Percentiles rank a stretch among this genome's conserved stretches.
Evolutionary conservation across 1,140 invertebrate genomes (phyloP).

Genomic region (Heliconius nattereri): DNA sequence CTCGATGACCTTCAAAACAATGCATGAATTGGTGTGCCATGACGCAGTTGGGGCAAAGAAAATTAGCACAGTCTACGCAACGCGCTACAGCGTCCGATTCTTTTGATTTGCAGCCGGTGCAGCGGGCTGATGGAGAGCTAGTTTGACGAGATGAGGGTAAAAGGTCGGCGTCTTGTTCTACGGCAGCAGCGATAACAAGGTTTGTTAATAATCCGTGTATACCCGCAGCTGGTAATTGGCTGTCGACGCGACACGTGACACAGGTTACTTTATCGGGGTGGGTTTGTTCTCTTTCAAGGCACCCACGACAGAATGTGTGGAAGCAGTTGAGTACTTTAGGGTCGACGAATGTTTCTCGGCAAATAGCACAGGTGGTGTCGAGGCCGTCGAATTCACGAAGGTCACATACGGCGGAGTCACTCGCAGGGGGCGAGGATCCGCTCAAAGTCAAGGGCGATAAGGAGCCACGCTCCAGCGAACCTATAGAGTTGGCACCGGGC

Average conservation of each 20-base stretch:
- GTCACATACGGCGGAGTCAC: slow-evolving; percentile 90
- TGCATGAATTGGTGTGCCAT: slow-evolving; percentile 99
- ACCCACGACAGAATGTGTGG: slow-evolving; percentile 91
- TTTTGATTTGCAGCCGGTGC: slow-evolving; percentile 93
- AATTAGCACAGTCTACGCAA: slow-evolving; percentile 97
- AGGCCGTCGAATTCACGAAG: slow-evolving; percentile 80
- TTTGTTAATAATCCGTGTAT: slow-evolving; percentile 86
- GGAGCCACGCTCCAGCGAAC: slow-evolving; percentile 88
- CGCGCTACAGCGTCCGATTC: slow-evolving; percentile 93
- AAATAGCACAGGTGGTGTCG: slow-evolving; percentile 88
- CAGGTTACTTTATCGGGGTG: slow-evolving; percentile 91
- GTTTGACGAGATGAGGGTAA: slow-evolving; percentile 74
- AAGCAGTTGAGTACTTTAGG: slow-evolving; percentile 91
- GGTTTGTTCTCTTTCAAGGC: slow-evolving; percentile 87
- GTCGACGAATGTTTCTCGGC: slow-evolving; percentile 88
- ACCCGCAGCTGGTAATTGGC: slow-evolving; percentile 81
- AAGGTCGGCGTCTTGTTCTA: slow-evolving; percentile 79
- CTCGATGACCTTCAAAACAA: slow-evolving; percentile 97
- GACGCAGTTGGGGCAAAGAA: slow-evolving; percentile 97
- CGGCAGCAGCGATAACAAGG: slow-evolving; percentile 84
- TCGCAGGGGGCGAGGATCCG: slow-evolving; percentile 90
- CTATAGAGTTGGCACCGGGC: slow-evolving; percentile 93
- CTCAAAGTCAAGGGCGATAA: slow-evolving; percentile 89
- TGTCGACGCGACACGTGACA: slow-evolving; percentile 89
- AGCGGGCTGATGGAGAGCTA: slow-evolving; percentile 83